These are phyloP conservation scores for Clarias macrocephalus DNA, from an alignment of 2,113 vertebrate genomes.

Conservation along the genomic window DNA sequence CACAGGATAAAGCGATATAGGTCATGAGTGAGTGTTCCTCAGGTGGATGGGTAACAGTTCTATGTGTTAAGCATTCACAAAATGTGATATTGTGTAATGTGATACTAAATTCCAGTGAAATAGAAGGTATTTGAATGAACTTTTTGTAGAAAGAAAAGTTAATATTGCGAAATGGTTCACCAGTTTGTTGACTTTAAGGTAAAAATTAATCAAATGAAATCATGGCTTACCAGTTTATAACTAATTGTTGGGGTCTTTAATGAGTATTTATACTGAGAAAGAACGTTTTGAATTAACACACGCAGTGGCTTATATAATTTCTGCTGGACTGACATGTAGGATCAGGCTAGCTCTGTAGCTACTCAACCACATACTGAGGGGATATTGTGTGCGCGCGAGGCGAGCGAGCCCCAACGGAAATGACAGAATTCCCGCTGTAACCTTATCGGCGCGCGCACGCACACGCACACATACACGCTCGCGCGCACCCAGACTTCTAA, in stretches of 20 bases:
- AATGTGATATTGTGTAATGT: not conserved
- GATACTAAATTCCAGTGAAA: too few relatives aligned
- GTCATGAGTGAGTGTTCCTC: too few relatives aligned
- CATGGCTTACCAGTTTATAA: not conserved
- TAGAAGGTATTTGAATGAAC: not conserved
- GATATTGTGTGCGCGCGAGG: not conserved
- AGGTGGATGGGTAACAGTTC: not conserved
- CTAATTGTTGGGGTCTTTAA: not conserved
- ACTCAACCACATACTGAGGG: not conserved
- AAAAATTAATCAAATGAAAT: not conserved
- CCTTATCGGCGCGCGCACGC: conserved; percentile 17
- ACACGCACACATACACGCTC: not conserved
- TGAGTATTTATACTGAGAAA: not conserved
- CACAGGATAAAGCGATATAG: too few relatives aligned
- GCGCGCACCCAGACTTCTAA: not conserved
- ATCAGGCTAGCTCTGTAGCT: not conserved
- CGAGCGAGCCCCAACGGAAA: conserved; percentile 57
- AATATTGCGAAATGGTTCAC: not conserved
- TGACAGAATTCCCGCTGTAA: conserved; percentile 61
- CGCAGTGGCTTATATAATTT: not conserved
- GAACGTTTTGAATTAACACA: not conserved
- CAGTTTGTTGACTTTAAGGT: not conserved
- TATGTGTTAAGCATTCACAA: not conserved
- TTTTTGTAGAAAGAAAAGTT: not conserved
- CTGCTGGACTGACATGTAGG: not conserved